Conservation (phyloP, 2,113 vertebrate genomes). For the Rhinopomastus cyanomelas region DNA sequence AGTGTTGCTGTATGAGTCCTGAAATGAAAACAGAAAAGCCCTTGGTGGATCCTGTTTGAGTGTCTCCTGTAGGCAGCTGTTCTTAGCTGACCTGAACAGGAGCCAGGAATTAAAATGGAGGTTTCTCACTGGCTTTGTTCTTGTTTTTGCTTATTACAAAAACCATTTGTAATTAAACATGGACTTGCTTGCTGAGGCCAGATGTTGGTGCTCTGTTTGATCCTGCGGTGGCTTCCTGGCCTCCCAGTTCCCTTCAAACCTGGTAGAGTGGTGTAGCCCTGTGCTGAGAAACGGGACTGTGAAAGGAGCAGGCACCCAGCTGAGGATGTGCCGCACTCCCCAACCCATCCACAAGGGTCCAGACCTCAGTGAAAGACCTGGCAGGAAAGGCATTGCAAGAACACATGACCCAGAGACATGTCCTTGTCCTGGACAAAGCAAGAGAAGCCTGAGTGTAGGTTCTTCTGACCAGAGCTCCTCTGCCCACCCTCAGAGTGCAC, state of each 20-base stretch:
- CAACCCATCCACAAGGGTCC: background rate
- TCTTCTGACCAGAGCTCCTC: background rate
- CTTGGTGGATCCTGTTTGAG: background rate
- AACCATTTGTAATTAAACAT: constrained; percentile 26
- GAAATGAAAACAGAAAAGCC: background rate
- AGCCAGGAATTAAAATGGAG: constrained; percentile 14
- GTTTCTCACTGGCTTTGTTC: constrained; percentile 41
- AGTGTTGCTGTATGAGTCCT: background rate
- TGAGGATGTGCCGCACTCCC: too few species aligned
- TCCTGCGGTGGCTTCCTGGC: constrained; percentile 45
- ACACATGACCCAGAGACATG: background rate
- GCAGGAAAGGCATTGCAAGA: background rate
- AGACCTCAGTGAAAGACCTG: background rate
- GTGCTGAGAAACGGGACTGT: background rate
- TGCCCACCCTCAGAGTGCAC: background rate
- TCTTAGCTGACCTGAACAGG: background rate
- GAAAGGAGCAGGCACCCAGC: background rate
- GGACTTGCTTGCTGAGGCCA: constrained; percentile 40
- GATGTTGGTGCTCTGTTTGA: constrained; percentile 45
- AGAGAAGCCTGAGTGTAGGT: background rate
- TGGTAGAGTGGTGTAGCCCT: constrained; percentile 8
- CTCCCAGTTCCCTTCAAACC: constrained; percentile 34
- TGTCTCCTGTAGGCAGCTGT: background rate
- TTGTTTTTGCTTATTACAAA: constrained; percentile 17
- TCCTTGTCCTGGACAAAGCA: background rate